Conservation (phyloP, 2,888 invertebrate genomes). For the Parnassius glacialis region DNA sequence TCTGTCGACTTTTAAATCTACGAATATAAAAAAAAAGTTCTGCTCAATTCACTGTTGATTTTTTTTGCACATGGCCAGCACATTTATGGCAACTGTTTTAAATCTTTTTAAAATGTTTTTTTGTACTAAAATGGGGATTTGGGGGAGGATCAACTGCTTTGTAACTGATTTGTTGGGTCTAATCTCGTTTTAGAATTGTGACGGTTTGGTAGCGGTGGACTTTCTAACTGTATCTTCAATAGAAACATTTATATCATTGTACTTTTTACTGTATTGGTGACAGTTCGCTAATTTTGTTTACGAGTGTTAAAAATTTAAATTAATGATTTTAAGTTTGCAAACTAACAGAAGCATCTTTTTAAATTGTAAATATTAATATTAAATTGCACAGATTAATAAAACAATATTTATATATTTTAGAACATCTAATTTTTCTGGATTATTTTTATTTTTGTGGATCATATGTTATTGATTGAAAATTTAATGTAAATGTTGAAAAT, state of each 20-base stretch:
- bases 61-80: no score
- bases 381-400: background rate
- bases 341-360: background rate
- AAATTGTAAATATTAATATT: background rate
- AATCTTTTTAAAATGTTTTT: background rate
- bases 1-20: no score
- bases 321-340: background rate
- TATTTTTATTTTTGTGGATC: background rate
- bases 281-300: conserved; percentile 28
- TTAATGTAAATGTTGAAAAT: background rate
- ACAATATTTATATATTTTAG: background rate
- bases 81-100: no score
- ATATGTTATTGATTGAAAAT: conserved; percentile 10
- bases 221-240: conserved; percentile 26
- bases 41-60: no score
- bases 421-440: background rate
- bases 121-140: conserved; percentile 14
- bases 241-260: conserved; percentile 18
- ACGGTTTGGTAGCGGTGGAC: conserved; percentile 31
- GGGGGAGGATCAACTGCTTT: conserved; percentile 11
- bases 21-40: no score
- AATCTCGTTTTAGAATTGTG: conserved; percentile 35
- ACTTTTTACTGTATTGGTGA: conserved; percentile 17
- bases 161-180: conserved; percentile 20
- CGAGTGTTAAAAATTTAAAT: conserved; percentile 21